Evolutionary conservation across 2,888 invertebrate species (phyloP).

Genomic region (Cyclophora punctaria): DNA sequence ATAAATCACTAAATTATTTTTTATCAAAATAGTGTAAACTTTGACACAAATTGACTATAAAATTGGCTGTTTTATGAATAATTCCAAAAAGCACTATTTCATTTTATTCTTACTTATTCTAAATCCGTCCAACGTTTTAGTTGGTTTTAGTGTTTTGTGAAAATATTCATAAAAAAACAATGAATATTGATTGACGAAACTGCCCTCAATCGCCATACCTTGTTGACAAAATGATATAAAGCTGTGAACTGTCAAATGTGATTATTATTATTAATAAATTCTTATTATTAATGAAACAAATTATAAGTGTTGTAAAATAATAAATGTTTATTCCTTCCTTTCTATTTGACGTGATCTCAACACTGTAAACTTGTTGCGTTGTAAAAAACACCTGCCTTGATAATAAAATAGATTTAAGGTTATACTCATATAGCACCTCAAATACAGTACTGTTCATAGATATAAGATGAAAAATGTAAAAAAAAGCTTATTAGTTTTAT

Average conservation of each 20-base stretch:
- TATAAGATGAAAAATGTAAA: constrained; percentile 46
- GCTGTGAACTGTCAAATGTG: constrained; percentile 36
- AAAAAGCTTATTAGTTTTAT: constrained; percentile 40
- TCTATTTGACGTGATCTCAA: constrained; percentile 32
- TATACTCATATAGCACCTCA: constrained; percentile 37
- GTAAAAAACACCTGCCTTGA: constrained; percentile 26
- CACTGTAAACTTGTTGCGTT: constrained; percentile 32
- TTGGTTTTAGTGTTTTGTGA: constrained; percentile 15
- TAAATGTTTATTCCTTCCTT: no score
- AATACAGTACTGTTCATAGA: constrained; percentile 55
- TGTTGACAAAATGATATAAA: constrained; percentile 22
- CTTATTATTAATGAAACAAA: no score
- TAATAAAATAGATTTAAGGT: constrained; percentile 29
- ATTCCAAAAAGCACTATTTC: no score
- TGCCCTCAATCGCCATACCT: constrained; percentile 17
- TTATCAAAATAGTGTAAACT: no score
- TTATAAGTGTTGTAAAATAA: no score
- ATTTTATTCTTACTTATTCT: not conserved
- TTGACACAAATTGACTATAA: constrained; percentile 7
- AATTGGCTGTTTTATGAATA: not conserved
- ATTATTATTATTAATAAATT: constrained; percentile 11
- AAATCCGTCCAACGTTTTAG: constrained; percentile 9
- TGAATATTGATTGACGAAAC: no score
- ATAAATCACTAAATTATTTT: no score
- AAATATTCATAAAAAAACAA: constrained; percentile 12